Evolutionary conservation across 2,888 invertebrate genomes (phyloP).

Genomic region (Microplitis deprimator): DNA sequence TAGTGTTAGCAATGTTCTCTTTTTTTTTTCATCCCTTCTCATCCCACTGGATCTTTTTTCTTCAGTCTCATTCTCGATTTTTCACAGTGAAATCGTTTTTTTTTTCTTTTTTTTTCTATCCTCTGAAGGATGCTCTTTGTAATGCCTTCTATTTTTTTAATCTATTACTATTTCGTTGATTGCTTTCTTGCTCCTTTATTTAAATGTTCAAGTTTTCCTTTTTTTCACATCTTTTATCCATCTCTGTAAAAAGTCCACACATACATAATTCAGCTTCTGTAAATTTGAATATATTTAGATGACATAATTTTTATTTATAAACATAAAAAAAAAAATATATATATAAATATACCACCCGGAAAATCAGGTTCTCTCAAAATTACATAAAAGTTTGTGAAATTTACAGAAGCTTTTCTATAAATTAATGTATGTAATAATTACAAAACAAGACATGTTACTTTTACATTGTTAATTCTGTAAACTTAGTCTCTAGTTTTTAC

Average conservation of each 20-base stretch:
- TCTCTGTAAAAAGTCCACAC: constrained; percentile 4
- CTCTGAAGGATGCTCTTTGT: constrained; percentile 38
- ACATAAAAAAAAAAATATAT: not conserved
- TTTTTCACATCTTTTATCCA: not conserved
- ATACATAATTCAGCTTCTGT: not conserved
- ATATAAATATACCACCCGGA: not conserved
- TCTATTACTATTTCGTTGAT: constrained; percentile 40
- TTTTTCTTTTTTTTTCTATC: constrained; percentile 21
- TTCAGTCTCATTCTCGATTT: constrained; percentile 40
- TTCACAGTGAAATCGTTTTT: constrained; percentile 22
- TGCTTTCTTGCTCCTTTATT: constrained; percentile 37
- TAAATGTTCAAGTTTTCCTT: constrained; percentile 34
- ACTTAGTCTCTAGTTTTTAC: too few relatives aligned
- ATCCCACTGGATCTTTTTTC: constrained; percentile 28
- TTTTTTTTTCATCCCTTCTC: constrained; percentile 18
- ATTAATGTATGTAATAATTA: too few relatives aligned
- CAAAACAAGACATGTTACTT: too few relatives aligned
- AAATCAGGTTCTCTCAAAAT: too few relatives aligned
- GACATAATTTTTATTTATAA: too few relatives aligned
- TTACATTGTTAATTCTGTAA: too few relatives aligned
- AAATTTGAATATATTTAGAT: not conserved
- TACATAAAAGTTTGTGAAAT: too few relatives aligned
- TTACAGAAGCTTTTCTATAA: too few relatives aligned
- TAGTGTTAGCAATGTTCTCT: constrained; percentile 27
- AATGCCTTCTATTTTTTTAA: constrained; percentile 40